Conservation (phyloP, 2,113 vertebrate genomes). For the Corythornis cristatus region DNA sequence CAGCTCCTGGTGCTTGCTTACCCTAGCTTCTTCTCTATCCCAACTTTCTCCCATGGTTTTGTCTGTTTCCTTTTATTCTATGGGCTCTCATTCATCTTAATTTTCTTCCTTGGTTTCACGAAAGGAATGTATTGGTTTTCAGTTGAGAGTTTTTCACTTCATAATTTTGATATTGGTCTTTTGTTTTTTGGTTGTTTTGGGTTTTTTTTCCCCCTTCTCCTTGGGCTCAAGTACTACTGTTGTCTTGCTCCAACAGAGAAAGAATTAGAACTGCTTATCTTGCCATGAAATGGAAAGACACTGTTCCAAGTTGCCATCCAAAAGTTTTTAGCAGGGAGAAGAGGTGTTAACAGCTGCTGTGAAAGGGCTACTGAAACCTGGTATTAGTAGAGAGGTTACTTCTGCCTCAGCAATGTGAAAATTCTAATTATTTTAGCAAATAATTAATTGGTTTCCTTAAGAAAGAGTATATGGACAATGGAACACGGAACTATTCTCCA, state of each 20-base stretch:
- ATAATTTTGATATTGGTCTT: background rate
- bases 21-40: background rate
- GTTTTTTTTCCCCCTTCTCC: background rate
- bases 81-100: background rate
- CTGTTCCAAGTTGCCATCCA: constrained; percentile 4
- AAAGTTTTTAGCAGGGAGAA: constrained; percentile 49
- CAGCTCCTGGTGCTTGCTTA: background rate
- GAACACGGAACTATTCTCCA: background rate
- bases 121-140: background rate
- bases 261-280: constrained; percentile 37
- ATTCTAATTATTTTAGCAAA: no score
- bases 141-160: background rate
- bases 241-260: background rate
- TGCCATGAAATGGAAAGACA: background rate
- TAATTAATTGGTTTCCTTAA: background rate
- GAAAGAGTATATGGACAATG: background rate
- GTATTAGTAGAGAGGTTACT: constrained; percentile 2
- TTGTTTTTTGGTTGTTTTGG: rapidly evolving
- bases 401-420: background rate
- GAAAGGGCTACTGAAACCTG: constrained; percentile 34
- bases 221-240: background rate
- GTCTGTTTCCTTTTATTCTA: constrained; percentile 28
- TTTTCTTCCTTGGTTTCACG: constrained; percentile 1
- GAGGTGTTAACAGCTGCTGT: constrained; percentile 42
- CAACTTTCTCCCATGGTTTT: constrained; percentile 10